Conservation (phyloP, 2,113 vertebrate species). For the Nettapus auritus region DNA sequence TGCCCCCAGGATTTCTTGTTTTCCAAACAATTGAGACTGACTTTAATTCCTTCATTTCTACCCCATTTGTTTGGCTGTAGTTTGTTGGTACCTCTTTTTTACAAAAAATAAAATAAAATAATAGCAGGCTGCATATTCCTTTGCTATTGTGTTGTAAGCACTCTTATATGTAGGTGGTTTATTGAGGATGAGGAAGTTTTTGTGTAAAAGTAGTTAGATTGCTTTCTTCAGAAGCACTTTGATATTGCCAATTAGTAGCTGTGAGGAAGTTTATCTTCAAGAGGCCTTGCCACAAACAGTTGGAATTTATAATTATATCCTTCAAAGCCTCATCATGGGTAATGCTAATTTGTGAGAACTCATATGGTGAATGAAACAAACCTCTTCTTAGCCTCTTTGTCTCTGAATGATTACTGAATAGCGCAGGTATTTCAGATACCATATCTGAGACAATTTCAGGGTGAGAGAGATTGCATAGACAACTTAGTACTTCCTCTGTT, state of each 20-base stretch:
- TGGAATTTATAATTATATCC: constrained; percentile 40
- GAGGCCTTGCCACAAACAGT: not conserved
- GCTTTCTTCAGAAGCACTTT: constrained; percentile 33
- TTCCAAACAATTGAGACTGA: not conserved
- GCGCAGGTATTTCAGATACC: not conserved
- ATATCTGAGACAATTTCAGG: not conserved
- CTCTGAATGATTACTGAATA: not conserved
- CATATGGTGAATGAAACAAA: not conserved
- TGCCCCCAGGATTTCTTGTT: not conserved
- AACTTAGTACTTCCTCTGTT: not conserved
- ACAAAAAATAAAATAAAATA: not conserved
- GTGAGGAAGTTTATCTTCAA: constrained; percentile 31
- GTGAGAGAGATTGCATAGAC: not conserved
- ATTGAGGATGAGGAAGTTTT: not conserved
- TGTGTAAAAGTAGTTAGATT: not conserved
- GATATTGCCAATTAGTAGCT: constrained; percentile 29
- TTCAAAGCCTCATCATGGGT: constrained; percentile 9
- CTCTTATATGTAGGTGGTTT: not conserved
- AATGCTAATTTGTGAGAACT: constrained; percentile 11
- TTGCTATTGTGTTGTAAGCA: not conserved
- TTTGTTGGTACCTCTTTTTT: not conserved
- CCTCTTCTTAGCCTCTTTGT: not conserved
- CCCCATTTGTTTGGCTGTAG: not conserved
- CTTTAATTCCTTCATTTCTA: not conserved
- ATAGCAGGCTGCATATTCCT: not conserved